Base-by-base conservation (phyloP, 2,888 invertebrate genomes). In the Caenorhabditis angaria region DNA sequence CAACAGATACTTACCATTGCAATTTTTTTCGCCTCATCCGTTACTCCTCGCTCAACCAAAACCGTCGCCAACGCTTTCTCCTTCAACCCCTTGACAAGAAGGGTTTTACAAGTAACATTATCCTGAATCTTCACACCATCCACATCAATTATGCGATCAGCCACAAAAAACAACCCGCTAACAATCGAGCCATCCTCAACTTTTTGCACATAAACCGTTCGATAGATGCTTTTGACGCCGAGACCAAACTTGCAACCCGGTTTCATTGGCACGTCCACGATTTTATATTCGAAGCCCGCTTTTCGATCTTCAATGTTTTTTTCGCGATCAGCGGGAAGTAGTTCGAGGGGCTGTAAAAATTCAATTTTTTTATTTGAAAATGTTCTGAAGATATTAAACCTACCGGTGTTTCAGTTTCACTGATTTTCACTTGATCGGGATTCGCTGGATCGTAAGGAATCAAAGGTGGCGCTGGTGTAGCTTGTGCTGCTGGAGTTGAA, bases 71-170 rank as follows among this genome's bases (percentile, higher is more conserved):
- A 27, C 14, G 63, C 63, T n/a, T 57, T 63, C 32, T 71, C 68
- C 48, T 72, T 72, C 55, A 72, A 35, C 1, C 56, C 67, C 28
- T 65, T 67, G 29, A 72, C 58, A 5, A 72, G 54, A 27, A 72
- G 53, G 24, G n/a, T 24, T 47, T 68, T 67, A 50, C 72, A 72
- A 25, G 60, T 64, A 2, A 14, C 35, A 20, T 68, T 67, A 22
- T 72, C 72, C 10, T 10, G 3, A 5, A 72, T 59, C 22, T 48
- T 32, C 5, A 61, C 61, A 1, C 72, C 72, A 54, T 72, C 72
- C 8, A 72, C 65, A 51, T 72, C 65, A 35, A 72, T 57, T 6
- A 72, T 64, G 8, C 72, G 64, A 62, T 72, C 72, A n/a, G 72
- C 72, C 25, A 59, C 50, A 8, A 68, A 65, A 41, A 72, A 68